A percentile compares a stretch with the other conserved stretches of the same genome.
Conservation (phyloP, 2,113 vertebrate genomes). For the Phocoena phocoena region DNA sequence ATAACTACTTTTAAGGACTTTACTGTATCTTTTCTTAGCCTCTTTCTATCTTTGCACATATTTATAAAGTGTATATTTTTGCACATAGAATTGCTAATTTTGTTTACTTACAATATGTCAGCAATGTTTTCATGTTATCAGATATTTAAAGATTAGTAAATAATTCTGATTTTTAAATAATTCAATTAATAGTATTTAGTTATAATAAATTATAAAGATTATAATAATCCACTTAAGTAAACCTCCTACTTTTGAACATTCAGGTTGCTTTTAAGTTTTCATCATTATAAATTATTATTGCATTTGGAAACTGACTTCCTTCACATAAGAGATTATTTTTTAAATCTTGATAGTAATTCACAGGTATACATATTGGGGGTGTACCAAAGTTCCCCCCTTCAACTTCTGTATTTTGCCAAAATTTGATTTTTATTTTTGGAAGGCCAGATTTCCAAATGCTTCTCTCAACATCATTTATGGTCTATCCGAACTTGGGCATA, state of each 20-base stretch:
- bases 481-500: background rate
- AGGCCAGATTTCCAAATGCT: background rate
- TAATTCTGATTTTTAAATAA: background rate
- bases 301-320: background rate
- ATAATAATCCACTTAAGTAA: background rate
- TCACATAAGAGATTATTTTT: background rate
- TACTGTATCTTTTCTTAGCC: background rate
- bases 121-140: background rate
- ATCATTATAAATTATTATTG: background rate
- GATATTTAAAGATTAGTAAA: background rate
- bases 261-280: background rate
- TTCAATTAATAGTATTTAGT: background rate
- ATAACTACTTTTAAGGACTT: background rate
- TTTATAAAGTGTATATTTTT: background rate
- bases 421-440: background rate
- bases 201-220: background rate
- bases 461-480: background rate
- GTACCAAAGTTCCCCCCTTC: background rate
- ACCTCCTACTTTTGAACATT: background rate
- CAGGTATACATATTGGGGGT: background rate
- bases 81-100: background rate
- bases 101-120: background rate
- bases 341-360: background rate
- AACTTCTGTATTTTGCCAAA: background rate
- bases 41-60: background rate